Conservation (phyloP, 2,888 invertebrate genomes). For the Melanchra persicariae region DNA sequence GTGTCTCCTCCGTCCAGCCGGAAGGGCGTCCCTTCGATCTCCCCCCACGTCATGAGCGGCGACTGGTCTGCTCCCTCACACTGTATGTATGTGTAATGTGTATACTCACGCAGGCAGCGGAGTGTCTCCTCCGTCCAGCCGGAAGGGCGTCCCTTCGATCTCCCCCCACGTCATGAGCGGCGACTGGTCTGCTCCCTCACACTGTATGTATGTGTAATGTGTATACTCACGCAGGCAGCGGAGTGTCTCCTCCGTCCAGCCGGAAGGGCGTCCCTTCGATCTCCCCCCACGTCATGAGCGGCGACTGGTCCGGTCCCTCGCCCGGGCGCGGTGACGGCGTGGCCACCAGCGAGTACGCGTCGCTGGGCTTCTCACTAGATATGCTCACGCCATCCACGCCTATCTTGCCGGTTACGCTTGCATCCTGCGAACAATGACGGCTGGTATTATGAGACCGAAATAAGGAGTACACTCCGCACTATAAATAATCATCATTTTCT, state of each 20-base stretch:
- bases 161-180: slow-evolving; percentile 99
- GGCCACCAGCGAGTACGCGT: slow-evolving; percentile 92
- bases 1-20: slow-evolving; percentile 98
- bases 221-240: slow-evolving; percentile 91
- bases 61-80: too few species aligned
- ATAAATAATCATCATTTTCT: too few species aligned
- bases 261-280: slow-evolving; percentile 99
- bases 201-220: background rate
- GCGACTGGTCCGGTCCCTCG: slow-evolving; percentile 94
- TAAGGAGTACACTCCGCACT: too few species aligned
- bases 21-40: too few species aligned
- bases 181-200: slow-evolving; percentile 85
- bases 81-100: too few species aligned
- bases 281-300: slow-evolving; percentile 99
- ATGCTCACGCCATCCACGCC: slow-evolving; percentile 97
- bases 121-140: slow-evolving; percentile 97
- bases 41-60: too few species aligned
- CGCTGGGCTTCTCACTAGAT: slow-evolving; percentile 86
- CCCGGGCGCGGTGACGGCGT: slow-evolving; percentile 98
- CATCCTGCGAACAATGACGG: slow-evolving; percentile 77
- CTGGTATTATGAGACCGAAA: background rate
- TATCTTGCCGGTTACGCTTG: slow-evolving; percentile 94
- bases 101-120: too few species aligned
- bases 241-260: slow-evolving; percentile 97
- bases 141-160: slow-evolving; percentile 99